Evolutionary conservation across 35 echinoderm and acorn worm genomes (phyloP).

Genomic region (Heliocidaris erythrogramma): DNA sequence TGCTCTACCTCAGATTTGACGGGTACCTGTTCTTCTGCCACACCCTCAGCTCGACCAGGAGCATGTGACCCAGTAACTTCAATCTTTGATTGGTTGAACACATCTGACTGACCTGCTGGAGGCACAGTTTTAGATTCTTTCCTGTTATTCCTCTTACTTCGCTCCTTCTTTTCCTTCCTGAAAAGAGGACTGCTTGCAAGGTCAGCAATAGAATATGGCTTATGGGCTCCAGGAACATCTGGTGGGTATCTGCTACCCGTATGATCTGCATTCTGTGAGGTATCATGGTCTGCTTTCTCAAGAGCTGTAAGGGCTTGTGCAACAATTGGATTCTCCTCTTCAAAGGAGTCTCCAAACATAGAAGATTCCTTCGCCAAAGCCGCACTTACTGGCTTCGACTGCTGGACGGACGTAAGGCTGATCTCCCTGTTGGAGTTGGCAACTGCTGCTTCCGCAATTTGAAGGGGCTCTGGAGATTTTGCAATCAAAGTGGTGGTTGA

Average conservation of each 20-base stretch:
- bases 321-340: constrained; percentile 20
- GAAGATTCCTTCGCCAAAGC: not conserved
- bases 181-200: constrained; percentile 21
- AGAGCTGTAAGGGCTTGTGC: constrained; percentile 29
- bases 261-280: not conserved
- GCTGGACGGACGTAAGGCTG: constrained; percentile 1
- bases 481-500: constrained; percentile 29
- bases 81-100: not conserved
- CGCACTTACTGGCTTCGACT: constrained; percentile 19
- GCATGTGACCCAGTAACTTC: not conserved
- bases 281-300: not conserved
- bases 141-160: not conserved
- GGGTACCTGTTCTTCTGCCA: not conserved
- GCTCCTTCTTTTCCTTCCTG: constrained; percentile 26
- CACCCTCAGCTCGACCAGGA: not conserved
- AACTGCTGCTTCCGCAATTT: constrained; percentile 43
- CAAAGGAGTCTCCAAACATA: constrained; percentile 48
- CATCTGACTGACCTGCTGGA: not conserved
- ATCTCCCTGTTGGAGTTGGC: constrained; percentile 20
- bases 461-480: constrained; percentile 42
- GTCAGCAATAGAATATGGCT: not conserved
- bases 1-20: constrained; percentile 35
- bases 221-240: not conserved
- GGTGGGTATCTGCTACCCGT: not conserved
- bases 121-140: not conserved